Evolutionary conservation across 35 echinoderm and acorn worm species (phyloP), one percentile per base, ranked within the genome.

Genomic region (Stichopus chloronotus): DNA sequence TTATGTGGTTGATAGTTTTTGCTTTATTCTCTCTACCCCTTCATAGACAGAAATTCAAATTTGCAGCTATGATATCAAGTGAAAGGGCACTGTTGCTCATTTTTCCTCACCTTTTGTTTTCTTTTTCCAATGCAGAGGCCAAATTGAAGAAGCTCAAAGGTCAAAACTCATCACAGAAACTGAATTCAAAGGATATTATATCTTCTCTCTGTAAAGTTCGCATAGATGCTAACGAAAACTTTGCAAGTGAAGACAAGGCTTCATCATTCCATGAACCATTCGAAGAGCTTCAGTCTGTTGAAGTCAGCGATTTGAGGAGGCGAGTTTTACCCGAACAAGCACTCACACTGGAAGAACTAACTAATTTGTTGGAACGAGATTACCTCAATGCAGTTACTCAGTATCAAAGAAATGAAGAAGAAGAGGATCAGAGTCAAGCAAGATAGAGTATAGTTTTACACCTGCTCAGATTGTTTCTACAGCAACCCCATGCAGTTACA

Each of bases 291-390:
- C 78, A 52, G 53, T 16, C 53, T 19, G 76, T 78, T 5, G 90
- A 91, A 23, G 76, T 91, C 5, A 91, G 76, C 52, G 76, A 79
- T 57, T 10, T 94, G 2, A 91, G 69, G 63, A 83, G 93, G 84
- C 80, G 93, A 0, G 72, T 94, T 78, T 91, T 94, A n/a, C 93
- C 93, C 21, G 93, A 94, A 61, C 93, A 94, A 86, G 76, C 93
- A 56, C 78, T 91, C 17, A 91, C 93, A 25, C 72, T 91, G 60
- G 93, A 94, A 65, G 93, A 94, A n/a, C 25, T 94, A 2, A 88
- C 89, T 7, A 91, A 63, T 85, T 79, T 94, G 53, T 23, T 94
- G n/a, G 93, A 94, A 60, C 81, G 81, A 69, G 93, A 94, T 84
- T 94, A 94, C 24, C 80, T 94, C 0, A 94, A 94, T 83, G 90